Base-by-base conservation (phyloP, 2,113 vertebrate genomes). In the Gallinago jamesoni region DNA sequence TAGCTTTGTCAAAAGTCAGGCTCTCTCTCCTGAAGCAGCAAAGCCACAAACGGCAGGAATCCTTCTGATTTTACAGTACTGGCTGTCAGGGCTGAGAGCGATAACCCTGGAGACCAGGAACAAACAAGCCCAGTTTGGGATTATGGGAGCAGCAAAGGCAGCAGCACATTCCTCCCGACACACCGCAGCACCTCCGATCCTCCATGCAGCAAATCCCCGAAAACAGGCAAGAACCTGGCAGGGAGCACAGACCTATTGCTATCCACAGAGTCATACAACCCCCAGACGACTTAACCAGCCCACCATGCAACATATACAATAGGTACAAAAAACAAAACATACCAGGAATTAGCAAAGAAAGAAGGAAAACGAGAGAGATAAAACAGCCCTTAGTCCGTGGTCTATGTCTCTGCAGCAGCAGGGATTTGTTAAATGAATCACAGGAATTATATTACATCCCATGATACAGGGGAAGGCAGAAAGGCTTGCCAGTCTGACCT, bases 401-500 rank as follows among this genome's bases (percentile, higher is more conserved):
- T 72, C 66, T 85, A 24, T 8, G 84, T 56, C 66, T 92, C 93
- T 76, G 87, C 77, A 87, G 91, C 5, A 11, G 73, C 77, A 96
- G 74, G 82, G 95, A 94, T 93, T 87, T 87, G 94, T 91, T 95
- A 93, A 96, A 86, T 64, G 91, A 95, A 96, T 96, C 94, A 66
- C 62, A 87, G 93, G 94, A 97, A 95, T 97, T 97, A 94, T 93
- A 94, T 96, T 97, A 96, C 96, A 6, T 68, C 93, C 95, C 93
- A 96, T 96, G 94, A 96, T 94, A 89, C 66, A 87, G 57, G 48
- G 87, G 85, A 93, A 95, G 81, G 77, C 91, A 84, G 89, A 92
- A 91, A 94, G 78, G 67, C 84, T 96, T 94, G 89, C 77, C 91
- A 96, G 53, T 89, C 66, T 96, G 93, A 96, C 95, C 94, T 95